Evolutionary conservation across 2,888 invertebrate genomes (phyloP).

Genomic region (Penaeus monodon): DNA sequence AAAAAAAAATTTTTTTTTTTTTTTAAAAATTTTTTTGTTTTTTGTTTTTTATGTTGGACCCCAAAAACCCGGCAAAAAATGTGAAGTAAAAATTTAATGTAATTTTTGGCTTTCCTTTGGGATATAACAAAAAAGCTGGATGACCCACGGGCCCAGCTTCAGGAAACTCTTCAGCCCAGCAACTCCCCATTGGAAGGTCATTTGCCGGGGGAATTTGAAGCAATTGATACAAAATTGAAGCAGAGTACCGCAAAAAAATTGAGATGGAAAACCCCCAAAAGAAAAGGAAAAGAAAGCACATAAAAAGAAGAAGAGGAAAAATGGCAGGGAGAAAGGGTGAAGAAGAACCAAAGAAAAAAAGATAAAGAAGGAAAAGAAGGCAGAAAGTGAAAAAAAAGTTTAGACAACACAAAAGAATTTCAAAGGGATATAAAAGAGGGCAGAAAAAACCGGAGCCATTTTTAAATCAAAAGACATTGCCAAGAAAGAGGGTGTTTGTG

Average conservation of each 20-base stretch:
- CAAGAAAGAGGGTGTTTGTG: constrained; percentile 64
- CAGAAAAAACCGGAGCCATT: constrained; percentile 64
- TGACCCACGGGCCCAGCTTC: constrained; percentile 69
- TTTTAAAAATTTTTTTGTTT: too few relatives aligned
- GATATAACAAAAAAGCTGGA: constrained; percentile 84
- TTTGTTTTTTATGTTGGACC: too few relatives aligned
- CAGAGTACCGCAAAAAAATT: constrained; percentile 67
- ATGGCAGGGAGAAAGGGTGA: constrained; percentile 19
- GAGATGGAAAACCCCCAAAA: constrained; percentile 66
- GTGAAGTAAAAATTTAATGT: too few relatives aligned
- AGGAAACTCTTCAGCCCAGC: constrained; percentile 58
- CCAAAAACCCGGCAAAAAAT: too few relatives aligned
- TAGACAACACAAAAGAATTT: constrained; percentile 62
- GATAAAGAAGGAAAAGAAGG: constrained; percentile 41
- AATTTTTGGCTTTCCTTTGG: constrained; percentile 68
- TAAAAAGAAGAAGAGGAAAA: constrained; percentile 63
- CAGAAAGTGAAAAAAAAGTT: constrained; percentile 45
- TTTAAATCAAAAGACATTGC: constrained; percentile 65
- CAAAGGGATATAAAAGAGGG: constrained; percentile 64
- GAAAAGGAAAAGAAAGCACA: constrained; percentile 39
- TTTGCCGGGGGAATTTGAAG: constrained; percentile 56
- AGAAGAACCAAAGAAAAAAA: constrained; percentile 35
- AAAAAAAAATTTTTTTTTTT: too few relatives aligned
- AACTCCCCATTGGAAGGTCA: constrained; percentile 46
- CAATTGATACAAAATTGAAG: constrained; percentile 68